Conservation (phyloP, 2,888 invertebrate species). For the Campoletis raptor region DNA sequence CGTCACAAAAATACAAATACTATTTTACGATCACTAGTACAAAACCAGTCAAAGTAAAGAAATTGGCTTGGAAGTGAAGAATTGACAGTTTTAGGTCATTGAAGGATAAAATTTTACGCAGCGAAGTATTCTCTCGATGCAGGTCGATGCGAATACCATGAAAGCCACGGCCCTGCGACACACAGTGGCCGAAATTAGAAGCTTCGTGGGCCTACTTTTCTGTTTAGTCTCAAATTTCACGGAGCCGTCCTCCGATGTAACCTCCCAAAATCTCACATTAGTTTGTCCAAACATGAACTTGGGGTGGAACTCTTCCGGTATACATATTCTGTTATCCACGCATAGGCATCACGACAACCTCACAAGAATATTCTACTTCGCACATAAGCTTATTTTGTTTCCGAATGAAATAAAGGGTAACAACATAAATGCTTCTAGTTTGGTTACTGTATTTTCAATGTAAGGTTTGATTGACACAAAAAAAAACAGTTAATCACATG, state of each 20-base stretch:
- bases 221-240: neutral
- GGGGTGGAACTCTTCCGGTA: neutral
- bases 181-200: neutral
- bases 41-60: no score
- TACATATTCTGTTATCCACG: neutral
- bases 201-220: neutral
- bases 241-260: neutral
- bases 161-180: neutral
- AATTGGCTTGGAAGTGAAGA: no score
- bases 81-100: no score
- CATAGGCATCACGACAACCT: neutral
- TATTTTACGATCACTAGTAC: no score
- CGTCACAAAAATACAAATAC: no score
- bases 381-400: neutral
- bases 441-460: neutral
- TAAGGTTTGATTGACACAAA: neutral
- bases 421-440: neutral
- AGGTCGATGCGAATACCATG: neutral
- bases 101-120: neutral
- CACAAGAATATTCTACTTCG: neutral
- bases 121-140: neutral
- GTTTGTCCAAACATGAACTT: neutral
- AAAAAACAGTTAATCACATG: neutral
- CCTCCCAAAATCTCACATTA: neutral
- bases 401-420: neutral